Base-by-base conservation (phyloP, 2,888 invertebrate genomes). In the Himalopsyche tibetana region DNA sequence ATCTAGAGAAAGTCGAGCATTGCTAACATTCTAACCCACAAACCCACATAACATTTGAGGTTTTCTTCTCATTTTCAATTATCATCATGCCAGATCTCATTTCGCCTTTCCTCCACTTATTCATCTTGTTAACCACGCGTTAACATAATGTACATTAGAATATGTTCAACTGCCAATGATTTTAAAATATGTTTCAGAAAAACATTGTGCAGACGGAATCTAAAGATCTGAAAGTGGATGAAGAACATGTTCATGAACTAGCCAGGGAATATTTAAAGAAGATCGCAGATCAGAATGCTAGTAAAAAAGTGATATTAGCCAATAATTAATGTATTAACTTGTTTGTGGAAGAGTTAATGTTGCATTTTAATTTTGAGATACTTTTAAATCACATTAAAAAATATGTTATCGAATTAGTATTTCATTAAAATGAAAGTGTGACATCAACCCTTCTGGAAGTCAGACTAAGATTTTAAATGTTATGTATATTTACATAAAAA, bases 231-330 rank as follows among this genome's bases (percentile, higher is more conserved):
- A 42, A 45, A 19, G 69, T 55, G 82, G 82, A 85, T 82, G 82
- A 82, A 82, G 69, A 82, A 28, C 17, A 82, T 36, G 85, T 82
- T 51, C 85, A 85, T 38, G 85, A 85, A 83, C 36, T 85, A 15
- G 85, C 85, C 19, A 82, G 85, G 38, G 28, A 80, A 40, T 85
- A 74, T 55, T 51, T 85, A n/a, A 74, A 85, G 36, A 85, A 85
- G 55, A 85, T 85, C 11, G 83, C 83, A 11, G 80, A 83, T 83
- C 74, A 80, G n/a, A 83, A 83, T 17, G 28, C 45, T 81, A 81
- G 55, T 45, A 81, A 81, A 81, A 81, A 74, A 74, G 74, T 74
- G 74, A 74, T 74, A 74, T 74, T 74, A 36, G 15, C 19, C 38
- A 74, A 74, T 74, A 74, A 74, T 74, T 74, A 74, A 74, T 38